Evolutionary conservation across 30 jellyfish, hydroid and myxozoan species (phyloP).

Genomic region (Morbakka virulenta): DNA sequence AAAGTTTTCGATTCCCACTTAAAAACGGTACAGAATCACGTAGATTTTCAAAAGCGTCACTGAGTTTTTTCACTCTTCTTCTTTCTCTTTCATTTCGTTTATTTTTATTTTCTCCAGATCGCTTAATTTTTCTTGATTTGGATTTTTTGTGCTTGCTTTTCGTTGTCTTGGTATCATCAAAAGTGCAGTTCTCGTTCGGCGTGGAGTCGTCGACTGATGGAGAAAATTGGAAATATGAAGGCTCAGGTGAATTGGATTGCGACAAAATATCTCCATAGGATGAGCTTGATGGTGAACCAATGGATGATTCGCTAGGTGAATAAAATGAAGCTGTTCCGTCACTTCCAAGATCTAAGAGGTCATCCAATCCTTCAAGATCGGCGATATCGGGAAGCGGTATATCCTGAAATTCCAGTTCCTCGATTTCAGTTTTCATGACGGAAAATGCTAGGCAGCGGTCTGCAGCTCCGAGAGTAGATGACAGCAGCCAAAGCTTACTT

Average conservation of each 20-base stretch:
- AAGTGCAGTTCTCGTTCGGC: neutral
- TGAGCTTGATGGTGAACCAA: slow-evolving; percentile 50
- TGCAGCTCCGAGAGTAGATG: too few relatives aligned
- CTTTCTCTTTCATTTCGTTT: slow-evolving; percentile 74
- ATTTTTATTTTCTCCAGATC: slow-evolving; percentile 69
- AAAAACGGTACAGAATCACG: slow-evolving; percentile 69
- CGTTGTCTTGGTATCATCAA: neutral
- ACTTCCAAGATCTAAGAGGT: slow-evolving; percentile 53
- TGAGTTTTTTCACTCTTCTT: slow-evolving; percentile 64
- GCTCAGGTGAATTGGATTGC: neutral
- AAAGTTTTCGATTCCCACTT: slow-evolving; percentile 56
- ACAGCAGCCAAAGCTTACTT: neutral
- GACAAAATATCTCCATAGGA: slow-evolving; percentile 25
- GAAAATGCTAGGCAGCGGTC: neutral
- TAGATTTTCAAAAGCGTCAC: slow-evolving; percentile 64
- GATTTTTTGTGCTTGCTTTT: neutral
- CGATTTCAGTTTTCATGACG: slow-evolving; percentile 5
- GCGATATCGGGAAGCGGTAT: slow-evolving; percentile 67
- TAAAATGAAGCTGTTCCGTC: slow-evolving; percentile 58
- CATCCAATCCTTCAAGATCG: slow-evolving; percentile 63
- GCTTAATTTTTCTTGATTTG: slow-evolving; percentile 5
- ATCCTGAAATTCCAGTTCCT: slow-evolving; percentile 35
- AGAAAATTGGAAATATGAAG: neutral
- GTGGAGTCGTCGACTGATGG: neutral
- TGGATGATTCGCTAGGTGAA: slow-evolving; percentile 55